Evolutionary conservation across 2,888 invertebrate genomes (phyloP).

Genomic region (Cataglyphis altisquamis): DNA sequence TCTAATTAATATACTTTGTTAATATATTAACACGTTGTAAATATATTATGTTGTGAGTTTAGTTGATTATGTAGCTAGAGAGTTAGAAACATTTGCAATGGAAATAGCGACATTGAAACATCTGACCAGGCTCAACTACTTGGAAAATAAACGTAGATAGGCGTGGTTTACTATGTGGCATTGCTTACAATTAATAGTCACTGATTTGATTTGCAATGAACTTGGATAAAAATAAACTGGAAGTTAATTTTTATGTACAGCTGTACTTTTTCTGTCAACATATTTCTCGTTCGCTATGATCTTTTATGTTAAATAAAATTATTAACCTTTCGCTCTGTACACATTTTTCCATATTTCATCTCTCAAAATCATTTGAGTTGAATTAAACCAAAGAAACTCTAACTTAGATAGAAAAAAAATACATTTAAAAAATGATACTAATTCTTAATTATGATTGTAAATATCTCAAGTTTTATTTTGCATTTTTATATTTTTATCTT

Average conservation of each 20-base stretch:
- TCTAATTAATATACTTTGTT: neutral
- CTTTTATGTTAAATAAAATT: neutral
- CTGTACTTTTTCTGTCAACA: neutral
- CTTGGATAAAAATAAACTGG: constrained; percentile 52
- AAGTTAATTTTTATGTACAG: constrained; percentile 16
- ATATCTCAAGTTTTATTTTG: neutral
- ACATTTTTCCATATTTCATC: neutral
- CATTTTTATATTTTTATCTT: neutral
- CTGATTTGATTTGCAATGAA: constrained; percentile 62
- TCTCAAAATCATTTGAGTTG: neutral
- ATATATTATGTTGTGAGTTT: constrained; percentile 34
- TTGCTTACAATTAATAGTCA: constrained; percentile 33
- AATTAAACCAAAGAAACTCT: neutral
- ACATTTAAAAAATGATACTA: neutral
- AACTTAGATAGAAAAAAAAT: neutral
- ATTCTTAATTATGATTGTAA: neutral
- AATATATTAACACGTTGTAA: neutral
- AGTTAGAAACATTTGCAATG: constrained; percentile 53
- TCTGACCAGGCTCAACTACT: constrained; percentile 52
- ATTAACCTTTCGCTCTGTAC: neutral
- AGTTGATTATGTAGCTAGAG: constrained; percentile 43
- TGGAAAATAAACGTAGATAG: constrained; percentile 62
- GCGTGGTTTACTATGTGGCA: constrained; percentile 68
- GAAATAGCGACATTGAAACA: constrained; percentile 60
- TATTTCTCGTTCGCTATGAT: neutral